These are phyloP conservation scores for Leiothrix lutea DNA, from an alignment of 2,113 vertebrate species.

Conservation along the genomic window DNA sequence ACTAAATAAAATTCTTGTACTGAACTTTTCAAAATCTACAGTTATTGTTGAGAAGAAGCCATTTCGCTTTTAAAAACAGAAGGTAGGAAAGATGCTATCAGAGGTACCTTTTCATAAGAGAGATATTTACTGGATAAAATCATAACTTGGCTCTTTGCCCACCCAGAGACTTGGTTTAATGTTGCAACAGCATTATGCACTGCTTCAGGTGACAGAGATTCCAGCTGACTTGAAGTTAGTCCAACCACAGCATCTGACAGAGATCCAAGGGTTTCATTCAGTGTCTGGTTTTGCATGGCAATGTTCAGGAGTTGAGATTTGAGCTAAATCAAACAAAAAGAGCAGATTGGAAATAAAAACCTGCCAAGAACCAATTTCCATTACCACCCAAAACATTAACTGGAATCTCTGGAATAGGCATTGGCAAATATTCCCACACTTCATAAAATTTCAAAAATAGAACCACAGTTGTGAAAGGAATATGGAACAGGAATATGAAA, in stretches of 20 bases:
- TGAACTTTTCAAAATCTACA: neutral
- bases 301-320: constrained; percentile 76
- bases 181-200: constrained; percentile 75
- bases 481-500: neutral
- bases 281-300: constrained; percentile 76
- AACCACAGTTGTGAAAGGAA: neutral
- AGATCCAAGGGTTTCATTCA: constrained; percentile 78
- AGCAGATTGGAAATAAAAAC: neutral
- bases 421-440: neutral
- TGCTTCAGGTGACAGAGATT: constrained; percentile 74
- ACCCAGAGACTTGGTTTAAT: constrained; percentile 78
- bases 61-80: neutral
- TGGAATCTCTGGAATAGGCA: neutral
- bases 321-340: constrained; percentile 66
- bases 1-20: neutral
- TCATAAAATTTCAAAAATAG: neutral
- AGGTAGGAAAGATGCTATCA: neutral
- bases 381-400: neutral
- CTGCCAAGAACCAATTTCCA: neutral
- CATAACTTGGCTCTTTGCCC: constrained; percentile 77
- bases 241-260: constrained; percentile 78
- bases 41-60: neutral
- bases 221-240: constrained; percentile 73
- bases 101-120: constrained; percentile 76
- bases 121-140: constrained; percentile 79